Evolutionary conservation across 2,113 vertebrate genomes (phyloP), one percentile per base, ranked within the genome.

Genomic region (Dissostichus mawsoni): DNA sequence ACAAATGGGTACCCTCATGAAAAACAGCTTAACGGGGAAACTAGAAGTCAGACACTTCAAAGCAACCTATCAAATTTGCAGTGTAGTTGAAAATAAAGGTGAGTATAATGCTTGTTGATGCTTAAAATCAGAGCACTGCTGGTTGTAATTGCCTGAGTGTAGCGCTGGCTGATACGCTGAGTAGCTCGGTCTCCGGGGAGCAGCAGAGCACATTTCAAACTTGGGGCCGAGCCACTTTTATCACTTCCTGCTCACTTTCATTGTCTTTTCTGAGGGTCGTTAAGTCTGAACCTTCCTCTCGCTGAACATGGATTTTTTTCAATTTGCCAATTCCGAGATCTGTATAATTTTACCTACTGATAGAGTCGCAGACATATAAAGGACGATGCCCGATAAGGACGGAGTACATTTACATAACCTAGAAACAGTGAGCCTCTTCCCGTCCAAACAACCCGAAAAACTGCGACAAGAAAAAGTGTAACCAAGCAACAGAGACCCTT

Each of bases 231-330:
- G 36, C 20, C 48, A 4, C 68, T 56, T 17, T 65, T 13, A 65
- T 65, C 20, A 65, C 63, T 20, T 16, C 20, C 45, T 48, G 20
- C 3, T 48, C 47, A 48, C 20, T 10, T 13, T 48, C n/a, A 58
- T 18, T 50, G n/a, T 63, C 76, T 41, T 52, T 45, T 29, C 70
- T 59, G 16, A 1, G n/a, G 63, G 64, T 66, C 2, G 18, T 50
- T 66, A 8, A 66, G 47, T 9, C 64, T 51, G 64, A 50, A 66
- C 23, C 64, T 51, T 14, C 11, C 47, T 41, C 17, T 56, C 48
- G 17, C 10, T 47, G 70, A 74, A 55, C 53, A 80, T 74, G 58
- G 70, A 80, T 68, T 64, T 47, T 14, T 11, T 47, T 23, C 11
- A 48, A 64, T 47, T 67, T 68, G 55, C 47, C 45, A 6, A 61